A percentile compares a stretch with the other conserved stretches of the same genome.
These are phyloP conservation scores for Eutolmus rufibarbis DNA, from an alignment of 2,888 invertebrate species.

Conservation along the genomic window DNA sequence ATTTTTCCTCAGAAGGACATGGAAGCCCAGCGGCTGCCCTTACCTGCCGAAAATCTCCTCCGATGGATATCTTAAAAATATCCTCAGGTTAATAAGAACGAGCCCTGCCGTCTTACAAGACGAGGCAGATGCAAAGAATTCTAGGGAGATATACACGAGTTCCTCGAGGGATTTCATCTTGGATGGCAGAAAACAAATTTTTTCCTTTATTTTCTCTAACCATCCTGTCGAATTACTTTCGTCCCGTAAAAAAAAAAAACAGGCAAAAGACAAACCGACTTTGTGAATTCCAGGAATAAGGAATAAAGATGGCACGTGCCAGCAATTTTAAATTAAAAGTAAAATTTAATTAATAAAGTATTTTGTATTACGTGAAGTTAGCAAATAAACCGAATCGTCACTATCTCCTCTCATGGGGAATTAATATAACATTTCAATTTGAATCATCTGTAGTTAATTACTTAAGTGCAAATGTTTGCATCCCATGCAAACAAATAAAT, in stretches of 20 bases:
- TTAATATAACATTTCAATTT: neutral
- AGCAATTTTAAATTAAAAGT: neutral
- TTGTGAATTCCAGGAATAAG: neutral
- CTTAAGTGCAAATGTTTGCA: neutral
- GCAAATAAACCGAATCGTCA: neutral
- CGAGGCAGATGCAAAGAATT: neutral
- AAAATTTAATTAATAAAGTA: neutral
- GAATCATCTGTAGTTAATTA: neutral
- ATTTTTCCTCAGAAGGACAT: neutral
- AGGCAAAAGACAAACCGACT: neutral
- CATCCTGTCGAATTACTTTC: neutral
- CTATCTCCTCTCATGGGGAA: neutral
- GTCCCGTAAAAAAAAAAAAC: neutral
- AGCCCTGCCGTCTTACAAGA: neutral
- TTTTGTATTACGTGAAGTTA: neutral
- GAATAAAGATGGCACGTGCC: neutral
- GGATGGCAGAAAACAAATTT: neutral
- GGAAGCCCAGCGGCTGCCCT: neutral
- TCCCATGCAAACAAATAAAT: neutral
- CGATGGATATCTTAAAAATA: neutral
- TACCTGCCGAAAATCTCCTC: neutral
- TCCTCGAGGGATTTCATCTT: neutral
- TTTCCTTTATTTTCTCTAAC: neutral
- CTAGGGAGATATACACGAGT: neutral
- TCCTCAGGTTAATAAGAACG: neutral